Evolutionary conservation across 2,797 vertebrate species (phyloP).

Genomic region (Novumbra hubbsi): DNA sequence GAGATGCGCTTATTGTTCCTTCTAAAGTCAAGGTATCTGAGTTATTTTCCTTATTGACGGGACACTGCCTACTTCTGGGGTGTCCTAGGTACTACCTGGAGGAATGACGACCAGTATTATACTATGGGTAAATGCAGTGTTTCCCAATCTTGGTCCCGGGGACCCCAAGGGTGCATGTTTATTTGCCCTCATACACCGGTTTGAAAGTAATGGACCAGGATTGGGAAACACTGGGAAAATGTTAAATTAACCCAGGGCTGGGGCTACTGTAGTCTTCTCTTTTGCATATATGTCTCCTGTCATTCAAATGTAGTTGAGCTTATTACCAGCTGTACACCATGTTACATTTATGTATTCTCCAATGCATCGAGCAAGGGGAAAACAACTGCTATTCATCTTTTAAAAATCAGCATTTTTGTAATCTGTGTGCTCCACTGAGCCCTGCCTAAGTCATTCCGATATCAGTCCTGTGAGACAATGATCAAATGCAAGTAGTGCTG

Average conservation of each 20-base stretch:
- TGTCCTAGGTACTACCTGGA: constrained; percentile 35
- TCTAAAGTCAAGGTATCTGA: constrained; percentile 20
- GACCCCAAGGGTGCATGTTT: background rate
- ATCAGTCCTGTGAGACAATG: constrained; percentile 47
- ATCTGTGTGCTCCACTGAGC: constrained; percentile 48
- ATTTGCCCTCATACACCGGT: background rate
- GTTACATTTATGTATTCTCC: background rate
- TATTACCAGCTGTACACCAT: background rate
- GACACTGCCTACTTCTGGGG: constrained; percentile 64
- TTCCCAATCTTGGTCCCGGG: background rate
- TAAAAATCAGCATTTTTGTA: constrained; percentile 28
- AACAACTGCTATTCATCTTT: constrained; percentile 32
- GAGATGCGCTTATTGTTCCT: background rate
- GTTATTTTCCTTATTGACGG: constrained; percentile 39
- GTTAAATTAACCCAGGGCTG: background rate
- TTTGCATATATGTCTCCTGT: background rate
- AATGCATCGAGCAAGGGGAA: background rate
- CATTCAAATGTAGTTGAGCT: background rate
- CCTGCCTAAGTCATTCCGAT: constrained; percentile 60
- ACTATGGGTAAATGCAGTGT: background rate
- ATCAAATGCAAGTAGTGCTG: constrained; percentile 57
- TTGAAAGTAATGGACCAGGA: too few relatives aligned
- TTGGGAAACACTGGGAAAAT: background rate
- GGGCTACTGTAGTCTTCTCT: background rate
- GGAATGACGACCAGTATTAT: background rate